These are phyloP conservation scores for Epizoanthus ramosus DNA, from an alignment of 92 coral and sea anemone genomes.

Conservation along the genomic window DNA sequence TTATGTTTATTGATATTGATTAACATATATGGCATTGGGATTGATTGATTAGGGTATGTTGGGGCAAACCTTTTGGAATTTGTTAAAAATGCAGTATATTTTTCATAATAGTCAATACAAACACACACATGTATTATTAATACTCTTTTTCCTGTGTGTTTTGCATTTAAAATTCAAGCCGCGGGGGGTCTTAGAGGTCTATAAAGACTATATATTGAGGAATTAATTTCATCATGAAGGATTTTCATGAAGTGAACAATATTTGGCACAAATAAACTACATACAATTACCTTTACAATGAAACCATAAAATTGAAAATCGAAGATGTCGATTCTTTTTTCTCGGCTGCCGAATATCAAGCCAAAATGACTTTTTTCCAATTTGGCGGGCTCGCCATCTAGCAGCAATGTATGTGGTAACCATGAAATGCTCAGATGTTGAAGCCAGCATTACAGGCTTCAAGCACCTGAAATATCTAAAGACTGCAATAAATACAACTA, in stretches of 20 bases:
- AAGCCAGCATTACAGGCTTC: slow-evolving; percentile 23
- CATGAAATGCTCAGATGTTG: slow-evolving; percentile 23
- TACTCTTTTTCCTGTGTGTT: neutral
- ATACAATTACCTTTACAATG: slow-evolving; percentile 5
- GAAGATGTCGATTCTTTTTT: slow-evolving; percentile 11
- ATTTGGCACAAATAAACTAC: slow-evolving; percentile 20
- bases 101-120: neutral
- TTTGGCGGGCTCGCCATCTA: slow-evolving; percentile 19
- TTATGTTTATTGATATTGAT: slow-evolving; percentile 2
- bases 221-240: slow-evolving; percentile 17
- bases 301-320: slow-evolving; percentile 13
- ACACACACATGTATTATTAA: neutral
- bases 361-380: slow-evolving; percentile 16
- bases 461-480: slow-evolving; percentile 31
- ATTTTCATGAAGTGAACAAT: slow-evolving; percentile 24
- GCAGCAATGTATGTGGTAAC: slow-evolving; percentile 27
- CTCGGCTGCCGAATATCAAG: slow-evolving; percentile 4
- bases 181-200: slow-evolving; percentile 23
- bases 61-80: neutral
- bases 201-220: slow-evolving; percentile 1
- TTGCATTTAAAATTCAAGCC: slow-evolving; percentile 7
- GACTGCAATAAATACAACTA: slow-evolving; percentile 17
- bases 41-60: slow-evolving; percentile 4
- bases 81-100: neutral
- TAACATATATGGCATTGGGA: slow-evolving; percentile 5